These are phyloP conservation scores for Urophycis tenuis DNA, from an alignment of 2,797 vertebrate species.

Conservation along the genomic window DNA sequence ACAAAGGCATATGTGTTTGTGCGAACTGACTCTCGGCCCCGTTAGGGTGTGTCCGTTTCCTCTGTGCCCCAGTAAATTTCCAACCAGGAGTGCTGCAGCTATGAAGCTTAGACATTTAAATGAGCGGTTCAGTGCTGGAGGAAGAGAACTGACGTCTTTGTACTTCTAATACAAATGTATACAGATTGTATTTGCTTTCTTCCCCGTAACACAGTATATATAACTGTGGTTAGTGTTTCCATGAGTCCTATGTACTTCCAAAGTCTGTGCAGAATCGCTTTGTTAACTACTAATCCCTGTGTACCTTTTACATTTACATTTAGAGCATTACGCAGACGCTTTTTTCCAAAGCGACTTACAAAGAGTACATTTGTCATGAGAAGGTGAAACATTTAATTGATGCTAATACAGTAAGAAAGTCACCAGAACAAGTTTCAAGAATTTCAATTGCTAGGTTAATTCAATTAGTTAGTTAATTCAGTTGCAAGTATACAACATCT, in stretches of 20 bases:
- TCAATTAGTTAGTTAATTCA: no score
- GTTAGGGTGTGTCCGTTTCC: conserved; percentile 16
- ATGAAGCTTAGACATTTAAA: neutral
- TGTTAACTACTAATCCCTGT: neutral
- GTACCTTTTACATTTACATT: no score
- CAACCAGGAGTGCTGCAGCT: conserved; percentile 3
- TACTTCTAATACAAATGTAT: neutral
- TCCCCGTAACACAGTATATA: neutral
- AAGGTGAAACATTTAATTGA: no score
- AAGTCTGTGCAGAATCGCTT: neutral
- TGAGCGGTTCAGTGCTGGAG: neutral
- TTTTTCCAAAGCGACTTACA: no score
- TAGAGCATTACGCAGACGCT: no score
- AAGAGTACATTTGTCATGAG: no score
- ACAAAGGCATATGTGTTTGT: neutral
- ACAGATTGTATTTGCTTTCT: neutral
- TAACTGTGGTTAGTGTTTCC: neutral
- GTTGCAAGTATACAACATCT: no score
- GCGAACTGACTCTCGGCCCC: neutral
- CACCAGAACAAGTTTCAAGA: no score
- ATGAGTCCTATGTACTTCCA: neutral
- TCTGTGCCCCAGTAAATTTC: conserved; percentile 22
- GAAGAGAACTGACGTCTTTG: conserved; percentile 17
- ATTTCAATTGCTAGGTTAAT: no score
- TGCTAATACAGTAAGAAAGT: no score